A percentile compares a stretch with the other conserved stretches of the same genome.
Conservation (phyloP, 2,113 vertebrate genomes). For the Callaeas wilsoni region DNA sequence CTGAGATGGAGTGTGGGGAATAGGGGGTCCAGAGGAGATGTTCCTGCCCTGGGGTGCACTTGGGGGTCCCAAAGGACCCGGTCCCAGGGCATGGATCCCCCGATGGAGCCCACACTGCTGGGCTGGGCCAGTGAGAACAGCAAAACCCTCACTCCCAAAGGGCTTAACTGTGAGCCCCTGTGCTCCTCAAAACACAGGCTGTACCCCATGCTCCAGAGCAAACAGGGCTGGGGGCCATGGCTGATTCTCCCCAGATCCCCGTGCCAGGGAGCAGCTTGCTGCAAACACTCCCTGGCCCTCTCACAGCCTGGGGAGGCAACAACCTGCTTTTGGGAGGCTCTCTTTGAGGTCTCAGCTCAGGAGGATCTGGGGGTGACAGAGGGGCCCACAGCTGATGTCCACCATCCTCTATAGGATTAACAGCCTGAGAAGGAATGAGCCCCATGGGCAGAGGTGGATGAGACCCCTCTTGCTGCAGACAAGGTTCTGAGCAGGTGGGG, state of each 20-base stretch:
- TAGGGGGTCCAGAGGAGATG: accelerated
- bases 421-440: neutral
- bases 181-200: accelerated
- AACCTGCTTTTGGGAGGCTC: neutral
- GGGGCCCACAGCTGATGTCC: neutral
- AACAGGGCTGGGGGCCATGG: neutral
- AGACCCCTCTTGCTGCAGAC: neutral
- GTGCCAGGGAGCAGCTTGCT: neutral
- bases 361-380: neutral
- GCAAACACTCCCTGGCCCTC: neutral
- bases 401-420: neutral
- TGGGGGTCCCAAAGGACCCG: accelerated
- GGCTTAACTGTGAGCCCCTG: neutral
- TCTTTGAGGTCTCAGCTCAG: neutral
- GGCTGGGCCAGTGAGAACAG: neutral
- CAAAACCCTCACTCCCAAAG: neutral
- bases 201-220: neutral
- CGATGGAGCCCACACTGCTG: neutral
- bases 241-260: neutral
- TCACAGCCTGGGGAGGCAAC: neutral
- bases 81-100: neutral
- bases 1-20: neutral
- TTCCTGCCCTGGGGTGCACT: neutral
- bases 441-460: neutral
- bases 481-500: neutral